Conservation (phyloP, 2,797 vertebrate species). For the Hypotaenidia philippensis region DNA sequence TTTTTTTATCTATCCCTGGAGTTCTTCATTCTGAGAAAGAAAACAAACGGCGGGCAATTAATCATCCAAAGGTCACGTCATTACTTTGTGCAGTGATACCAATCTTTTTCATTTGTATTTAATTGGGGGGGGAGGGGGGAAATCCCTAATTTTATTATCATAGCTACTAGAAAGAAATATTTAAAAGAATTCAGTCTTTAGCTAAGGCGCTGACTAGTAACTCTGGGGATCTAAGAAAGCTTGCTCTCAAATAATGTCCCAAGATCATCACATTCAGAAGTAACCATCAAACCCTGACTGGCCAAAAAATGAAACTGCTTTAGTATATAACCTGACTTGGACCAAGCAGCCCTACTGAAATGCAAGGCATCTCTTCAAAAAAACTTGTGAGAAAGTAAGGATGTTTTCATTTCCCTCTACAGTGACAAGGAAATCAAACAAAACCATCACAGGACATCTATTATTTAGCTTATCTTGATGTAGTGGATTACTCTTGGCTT, state of each 20-base stretch:
- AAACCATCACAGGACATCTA: background rate
- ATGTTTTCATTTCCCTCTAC: background rate
- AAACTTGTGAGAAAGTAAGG: background rate
- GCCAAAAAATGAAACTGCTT: background rate
- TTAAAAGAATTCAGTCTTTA: background rate
- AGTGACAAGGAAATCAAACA: background rate
- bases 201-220: background rate
- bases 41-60: conserved; percentile 11
- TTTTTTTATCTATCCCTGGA: background rate
- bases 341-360: background rate
- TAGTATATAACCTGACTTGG: background rate
- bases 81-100: background rate
- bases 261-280: background rate
- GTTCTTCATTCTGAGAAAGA: background rate
- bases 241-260: background rate
- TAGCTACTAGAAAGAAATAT: background rate
- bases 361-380: background rate
- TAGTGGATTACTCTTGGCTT: background rate
- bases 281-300: background rate
- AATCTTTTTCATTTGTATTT: background rate
- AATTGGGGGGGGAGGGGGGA: background rate
- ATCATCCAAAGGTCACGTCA: background rate
- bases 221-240: background rate
- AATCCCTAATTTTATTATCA: background rate
- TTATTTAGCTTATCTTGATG: background rate